Percentiles rank a stretch among this genome's conserved stretches.
Evolutionary conservation across 1,140 invertebrate species (phyloP).

Genomic region (Pinna nobilis): DNA sequence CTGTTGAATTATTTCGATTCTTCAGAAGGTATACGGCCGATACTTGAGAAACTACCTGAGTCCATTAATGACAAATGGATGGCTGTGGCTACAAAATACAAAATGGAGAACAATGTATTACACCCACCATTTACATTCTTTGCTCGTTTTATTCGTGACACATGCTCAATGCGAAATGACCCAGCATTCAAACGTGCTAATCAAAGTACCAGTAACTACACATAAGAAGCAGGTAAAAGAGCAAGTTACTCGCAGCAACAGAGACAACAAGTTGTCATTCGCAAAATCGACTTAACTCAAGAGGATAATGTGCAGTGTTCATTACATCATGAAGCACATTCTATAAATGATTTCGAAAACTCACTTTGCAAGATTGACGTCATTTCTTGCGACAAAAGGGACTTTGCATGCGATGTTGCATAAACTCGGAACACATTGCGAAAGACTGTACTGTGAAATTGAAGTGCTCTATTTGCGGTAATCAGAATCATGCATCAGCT

Average conservation of each 20-base stretch:
- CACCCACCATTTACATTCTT: slow-evolving; percentile 44
- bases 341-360: slow-evolving; percentile 13
- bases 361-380: background rate
- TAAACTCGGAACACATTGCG: background rate
- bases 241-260: background rate
- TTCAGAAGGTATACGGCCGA: slow-evolving; percentile 16
- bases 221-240: background rate
- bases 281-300: background rate
- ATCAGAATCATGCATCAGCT: background rate
- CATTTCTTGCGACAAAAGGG: slow-evolving; percentile 2
- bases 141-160: slow-evolving; percentile 29
- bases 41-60: slow-evolving; percentile 30
- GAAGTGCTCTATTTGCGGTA: background rate
- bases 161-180: slow-evolving; percentile 19
- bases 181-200: slow-evolving; percentile 24
- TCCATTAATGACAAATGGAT: slow-evolving; percentile 39
- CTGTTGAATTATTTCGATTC: slow-evolving; percentile 35
- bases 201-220: background rate
- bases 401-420: slow-evolving; percentile 12
- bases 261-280: background rate
- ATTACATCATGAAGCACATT: slow-evolving; percentile 4
- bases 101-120: slow-evolving; percentile 8
- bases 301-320: background rate
- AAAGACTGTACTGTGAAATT: background rate
- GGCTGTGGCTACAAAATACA: slow-evolving; percentile 23